These are phyloP conservation scores for Platyura marginata DNA, from an alignment of 1,140 invertebrate species.

Conservation along the genomic window DNA sequence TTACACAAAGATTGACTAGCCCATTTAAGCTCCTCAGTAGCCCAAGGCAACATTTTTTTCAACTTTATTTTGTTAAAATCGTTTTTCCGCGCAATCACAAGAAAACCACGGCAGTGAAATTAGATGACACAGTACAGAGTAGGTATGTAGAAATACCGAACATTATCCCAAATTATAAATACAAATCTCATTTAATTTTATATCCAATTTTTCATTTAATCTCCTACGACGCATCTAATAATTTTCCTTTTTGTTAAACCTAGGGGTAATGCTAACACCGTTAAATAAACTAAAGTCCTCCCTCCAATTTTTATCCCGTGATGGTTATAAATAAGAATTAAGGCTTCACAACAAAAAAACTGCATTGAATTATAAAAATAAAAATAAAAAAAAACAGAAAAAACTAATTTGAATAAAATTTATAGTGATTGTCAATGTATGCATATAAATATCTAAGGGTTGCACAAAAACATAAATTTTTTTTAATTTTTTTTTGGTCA, in stretches of 20 bases:
- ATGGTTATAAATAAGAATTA: background rate
- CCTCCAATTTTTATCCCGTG: background rate
- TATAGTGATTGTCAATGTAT: background rate
- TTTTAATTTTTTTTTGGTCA: too few species aligned
- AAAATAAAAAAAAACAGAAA: background rate
- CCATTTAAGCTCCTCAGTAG: too few species aligned
- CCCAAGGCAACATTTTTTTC: too few species aligned
- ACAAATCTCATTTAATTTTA: background rate
- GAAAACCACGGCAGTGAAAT: too few species aligned
- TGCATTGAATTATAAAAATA: background rate
- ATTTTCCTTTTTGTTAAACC: background rate
- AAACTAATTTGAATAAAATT: background rate
- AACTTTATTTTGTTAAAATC: too few species aligned
- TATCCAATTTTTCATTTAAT: background rate
- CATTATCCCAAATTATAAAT: too few species aligned
- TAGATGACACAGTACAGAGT: too few species aligned
- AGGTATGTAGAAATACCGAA: too few species aligned
- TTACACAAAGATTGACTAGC: too few species aligned
- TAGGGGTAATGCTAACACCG: background rate
- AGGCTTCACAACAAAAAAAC: background rate
- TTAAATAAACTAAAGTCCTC: background rate
- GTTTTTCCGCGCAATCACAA: too few species aligned
- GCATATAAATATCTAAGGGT: too few species aligned
- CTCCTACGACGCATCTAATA: background rate
- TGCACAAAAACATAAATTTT: too few species aligned